phyloP scores from a whole-genome alignment of 2,888 invertebrate species.

The Xylocampa areola region DNA sequence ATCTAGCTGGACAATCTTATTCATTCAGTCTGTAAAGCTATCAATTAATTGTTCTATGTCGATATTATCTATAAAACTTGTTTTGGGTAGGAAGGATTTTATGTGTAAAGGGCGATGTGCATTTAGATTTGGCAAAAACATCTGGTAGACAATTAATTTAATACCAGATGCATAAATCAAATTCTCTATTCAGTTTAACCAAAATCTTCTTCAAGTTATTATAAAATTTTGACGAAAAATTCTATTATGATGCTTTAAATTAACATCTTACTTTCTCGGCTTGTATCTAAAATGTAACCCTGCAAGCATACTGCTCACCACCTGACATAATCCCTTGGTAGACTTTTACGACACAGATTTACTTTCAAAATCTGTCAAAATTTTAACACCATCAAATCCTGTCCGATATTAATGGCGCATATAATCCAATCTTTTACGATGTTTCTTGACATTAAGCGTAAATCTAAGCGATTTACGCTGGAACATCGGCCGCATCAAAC shows the following conservation, averaged over 20 bases:
- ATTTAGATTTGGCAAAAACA: too few species aligned
- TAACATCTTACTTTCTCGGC: too few species aligned
- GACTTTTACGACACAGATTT: background rate
- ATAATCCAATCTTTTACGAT: conserved; percentile 9
- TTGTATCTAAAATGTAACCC: too few species aligned
- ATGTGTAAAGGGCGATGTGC: background rate
- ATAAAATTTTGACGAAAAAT: too few species aligned
- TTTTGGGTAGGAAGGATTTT: conserved; percentile 11
- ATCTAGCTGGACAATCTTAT: conserved; percentile 52
- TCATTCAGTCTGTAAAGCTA: conserved; percentile 46
- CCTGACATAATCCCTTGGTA: background rate
- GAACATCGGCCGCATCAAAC: conserved; percentile 61
- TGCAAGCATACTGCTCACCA: too few species aligned
- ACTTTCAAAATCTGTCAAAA: conserved; percentile 4
- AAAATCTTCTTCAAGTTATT: too few species aligned
- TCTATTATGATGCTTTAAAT: too few species aligned
- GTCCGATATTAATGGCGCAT: conserved; percentile 1
- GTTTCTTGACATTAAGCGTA: conserved; percentile 9
- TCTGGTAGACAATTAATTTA: too few species aligned
- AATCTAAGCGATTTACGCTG: conserved; percentile 36
- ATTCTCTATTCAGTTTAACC: too few species aligned
- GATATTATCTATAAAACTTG: conserved; percentile 40
- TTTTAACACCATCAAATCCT: conserved; percentile 9
- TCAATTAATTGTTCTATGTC: conserved; percentile 54
- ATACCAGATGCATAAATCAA: too few species aligned